Base-by-base conservation (phyloP, 1,140 invertebrate species). In the Lordiphosa mommai region DNA sequence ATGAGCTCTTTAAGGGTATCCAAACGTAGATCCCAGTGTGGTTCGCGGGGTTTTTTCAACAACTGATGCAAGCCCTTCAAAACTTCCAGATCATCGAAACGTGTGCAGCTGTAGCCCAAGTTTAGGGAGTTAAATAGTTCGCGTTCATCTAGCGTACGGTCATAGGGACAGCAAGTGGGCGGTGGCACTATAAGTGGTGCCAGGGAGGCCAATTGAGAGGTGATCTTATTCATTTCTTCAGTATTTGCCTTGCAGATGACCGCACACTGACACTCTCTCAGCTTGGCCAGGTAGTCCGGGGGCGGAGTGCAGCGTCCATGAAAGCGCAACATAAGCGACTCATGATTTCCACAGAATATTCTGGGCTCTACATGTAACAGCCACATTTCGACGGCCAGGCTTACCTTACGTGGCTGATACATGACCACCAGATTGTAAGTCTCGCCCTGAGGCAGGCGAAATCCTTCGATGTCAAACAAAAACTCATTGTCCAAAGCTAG, bases 71-170 rank as follows among this genome's bases (percentile, higher is more conserved):
- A 55, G 6, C n/a, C 13, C n/a, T 48, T 63, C 3, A 88, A 58
- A 13, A 76, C 40, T 48, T 88, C 80, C 16, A 88, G 36, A 46
- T 88, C 86, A 17, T 88, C 80, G 43, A 76, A 88, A 0, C 86
- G 66, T 1, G 2, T 10, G 16, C 86, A 88, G 4, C 64, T 56
- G 44, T 84, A 88, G 7, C 86, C 86, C 3, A 59, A 52, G 47
- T 88, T 88, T 0, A 64, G 29, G 3, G 56, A 41, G 13, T 86
- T 86, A 20, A 88, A 88, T 4, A 71, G 0, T 16, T 88, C 86
- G 0, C 77, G 61, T 5, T 88, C 86, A 34, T 74, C 69, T 33
- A 88, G 30, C 0, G 50, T 6, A 0, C 80, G 72, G 2, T 79
- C 61, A 29, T 80, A 88, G n/a, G 86, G 80, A 44, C 86, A 88